These are phyloP conservation scores for Drosophila rhopaloa DNA, from an alignment of 1,140 invertebrate genomes.

Conservation along the genomic window DNA sequence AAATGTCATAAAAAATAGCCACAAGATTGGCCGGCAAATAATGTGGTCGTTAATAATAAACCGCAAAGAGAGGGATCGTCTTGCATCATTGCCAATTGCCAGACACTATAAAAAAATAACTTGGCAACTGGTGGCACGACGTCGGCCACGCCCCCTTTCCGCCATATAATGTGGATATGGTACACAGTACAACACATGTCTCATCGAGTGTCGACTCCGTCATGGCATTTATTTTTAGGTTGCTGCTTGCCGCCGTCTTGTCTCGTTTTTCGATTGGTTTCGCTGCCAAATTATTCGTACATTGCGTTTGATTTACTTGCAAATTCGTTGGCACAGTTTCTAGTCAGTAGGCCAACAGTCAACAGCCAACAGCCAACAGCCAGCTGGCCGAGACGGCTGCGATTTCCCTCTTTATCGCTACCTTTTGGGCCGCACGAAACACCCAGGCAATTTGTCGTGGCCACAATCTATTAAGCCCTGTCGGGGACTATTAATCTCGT, in stretches of 20 bases:
- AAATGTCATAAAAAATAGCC: constrained; percentile 46
- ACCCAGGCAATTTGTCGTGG: constrained; percentile 49
- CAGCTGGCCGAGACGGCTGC: constrained; percentile 28
- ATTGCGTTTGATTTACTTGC: constrained; percentile 44
- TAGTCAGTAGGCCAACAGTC: constrained; percentile 38
- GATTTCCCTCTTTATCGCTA: constrained; percentile 45
- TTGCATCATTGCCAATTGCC: constrained; percentile 50
- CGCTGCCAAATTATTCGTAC: constrained; percentile 48
- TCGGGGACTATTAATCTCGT: constrained; percentile 45
- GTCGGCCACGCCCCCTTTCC: constrained; percentile 24
- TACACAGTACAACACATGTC: constrained; percentile 12
- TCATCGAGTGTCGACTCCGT: constrained; percentile 31
- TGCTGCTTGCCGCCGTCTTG: constrained; percentile 39
- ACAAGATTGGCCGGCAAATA: constrained; percentile 43
- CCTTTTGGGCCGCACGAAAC: constrained; percentile 27
- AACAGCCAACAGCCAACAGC: constrained; percentile 12
- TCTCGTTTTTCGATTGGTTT: constrained; percentile 49
- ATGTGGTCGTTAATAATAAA: constrained; percentile 43
- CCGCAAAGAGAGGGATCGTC: constrained; percentile 25
- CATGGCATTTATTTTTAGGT: constrained; percentile 48
- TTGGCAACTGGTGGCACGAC: constrained; percentile 40
- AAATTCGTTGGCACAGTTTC: constrained; percentile 48
- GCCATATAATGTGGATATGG: constrained; percentile 5
- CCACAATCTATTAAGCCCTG: constrained; percentile 35
- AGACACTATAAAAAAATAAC: constrained; percentile 46